Percentiles rank a stretch among this genome's conserved stretches.
phyloP scores from a whole-genome alignment of 2,888 invertebrate species.

The Gastrophysa polygoni region DNA sequence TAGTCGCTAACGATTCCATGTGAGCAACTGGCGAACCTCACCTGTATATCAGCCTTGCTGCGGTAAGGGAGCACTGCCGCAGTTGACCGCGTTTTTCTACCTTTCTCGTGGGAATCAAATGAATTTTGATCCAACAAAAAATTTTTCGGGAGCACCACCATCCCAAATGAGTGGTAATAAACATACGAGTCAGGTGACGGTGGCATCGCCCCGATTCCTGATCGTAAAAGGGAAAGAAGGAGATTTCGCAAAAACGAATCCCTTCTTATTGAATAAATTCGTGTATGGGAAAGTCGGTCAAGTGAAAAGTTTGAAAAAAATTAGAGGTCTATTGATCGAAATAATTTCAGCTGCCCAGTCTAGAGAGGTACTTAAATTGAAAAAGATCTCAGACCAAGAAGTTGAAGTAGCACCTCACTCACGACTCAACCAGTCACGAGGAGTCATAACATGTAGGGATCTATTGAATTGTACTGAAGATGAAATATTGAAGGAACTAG shows the following conservation, averaged over 20 bases:
- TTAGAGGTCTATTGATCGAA: not conserved
- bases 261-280: not conserved
- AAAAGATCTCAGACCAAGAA: not conserved
- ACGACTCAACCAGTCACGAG: conserved; percentile 1
- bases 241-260: conserved; percentile 2
- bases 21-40: too few species aligned
- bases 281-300: too few species aligned
- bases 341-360: not conserved
- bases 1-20: too few species aligned
- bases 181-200: not conserved
- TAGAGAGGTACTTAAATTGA: not conserved
- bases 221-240: conserved; percentile 8
- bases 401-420: conserved; percentile 8
- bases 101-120: conserved; percentile 8
- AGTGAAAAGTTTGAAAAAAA: too few species aligned
- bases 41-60: too few species aligned
- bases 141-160: not conserved
- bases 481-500: conserved; percentile 8
- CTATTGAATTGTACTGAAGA: not conserved
- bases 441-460: conserved; percentile 1
- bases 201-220: conserved; percentile 9
- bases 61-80: conserved; percentile 9
- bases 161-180: not conserved
- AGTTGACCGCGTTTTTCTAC: not conserved
- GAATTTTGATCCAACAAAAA: not conserved